Evolutionary conservation across 2,797 vertebrate genomes (phyloP), one percentile per base, ranked within the genome.

Genomic region (Paratrypauchen microcephalus): DNA sequence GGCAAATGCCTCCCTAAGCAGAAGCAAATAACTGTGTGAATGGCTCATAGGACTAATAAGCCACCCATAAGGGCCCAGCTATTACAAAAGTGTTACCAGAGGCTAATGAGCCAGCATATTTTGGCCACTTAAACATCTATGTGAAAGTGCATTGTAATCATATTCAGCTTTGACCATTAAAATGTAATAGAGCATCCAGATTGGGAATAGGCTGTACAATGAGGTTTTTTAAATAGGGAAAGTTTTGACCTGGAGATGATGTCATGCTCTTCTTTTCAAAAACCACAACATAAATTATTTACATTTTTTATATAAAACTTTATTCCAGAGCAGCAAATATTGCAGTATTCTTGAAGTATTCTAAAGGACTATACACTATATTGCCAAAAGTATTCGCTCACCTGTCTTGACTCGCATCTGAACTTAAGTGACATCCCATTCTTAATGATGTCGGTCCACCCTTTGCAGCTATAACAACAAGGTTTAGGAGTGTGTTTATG

Each of bases 21-120:
- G 71, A 78, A 74, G 72, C 54, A 73, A 76, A 80, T 79, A 77
- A 75, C 69, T 80, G 80, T 78, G 57, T 74, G 69, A 85, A 71
- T 69, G 76, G 75, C 75, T 82, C 81, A 62, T 71, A 58, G 74
- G 74, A 70, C 77, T 80, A 84, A 85, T 86, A 83, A 81, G 68
- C 66, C 77, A 52, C 68, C 77, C 71, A 76, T 86, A 81, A 64
- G 70, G 71, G 67, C 71, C 65, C 64, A 65, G 68, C 76, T 79
- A 79, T 87, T 68, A 77, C 68, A 60, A 61, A 45, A 48, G 70
- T 48, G 65, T 76, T 83, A 60, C 63, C 73, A 75, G 71, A 82
- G 70, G 76, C 71, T 87, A 88, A 86, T 85, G 78, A 81, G 79
- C 72, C 66, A 75, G 68, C 74, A 65, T 69, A 65, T 39, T 16